Percentiles rank a stretch among this genome's conserved stretches.
Evolutionary conservation across 1,140 invertebrate species (phyloP).

Genomic region (Penaeus indicus): DNA sequence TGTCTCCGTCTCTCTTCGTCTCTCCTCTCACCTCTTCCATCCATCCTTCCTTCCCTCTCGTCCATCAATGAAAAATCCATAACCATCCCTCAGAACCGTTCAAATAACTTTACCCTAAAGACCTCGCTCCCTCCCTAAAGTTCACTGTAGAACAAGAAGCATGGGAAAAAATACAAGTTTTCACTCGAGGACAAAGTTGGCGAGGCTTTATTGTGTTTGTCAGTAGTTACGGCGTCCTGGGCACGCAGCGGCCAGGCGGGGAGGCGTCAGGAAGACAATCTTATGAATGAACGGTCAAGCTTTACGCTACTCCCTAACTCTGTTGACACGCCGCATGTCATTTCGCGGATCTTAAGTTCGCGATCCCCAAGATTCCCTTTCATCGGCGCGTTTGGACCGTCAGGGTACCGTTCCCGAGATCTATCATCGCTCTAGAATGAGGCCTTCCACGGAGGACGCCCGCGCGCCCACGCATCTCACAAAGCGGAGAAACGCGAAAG

Average conservation of each 20-base stretch:
- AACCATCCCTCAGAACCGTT: no score
- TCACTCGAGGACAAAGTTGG: background rate
- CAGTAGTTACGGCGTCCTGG: background rate
- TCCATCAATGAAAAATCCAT: no score
- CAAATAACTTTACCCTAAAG: no score
- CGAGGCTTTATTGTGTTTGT: conserved; percentile 30
- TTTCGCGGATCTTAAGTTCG: conserved; percentile 21
- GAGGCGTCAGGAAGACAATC: conserved; percentile 59
- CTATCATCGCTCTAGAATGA: background rate
- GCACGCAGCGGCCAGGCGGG: background rate
- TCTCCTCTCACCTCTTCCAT: no score
- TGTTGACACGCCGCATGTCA: conserved; percentile 41
- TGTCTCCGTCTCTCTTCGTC: no score
- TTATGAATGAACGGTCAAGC: conserved; percentile 60
- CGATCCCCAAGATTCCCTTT: background rate
- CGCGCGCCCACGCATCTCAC: no score
- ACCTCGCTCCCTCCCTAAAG: no score
- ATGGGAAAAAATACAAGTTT: no score
- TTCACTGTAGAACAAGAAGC: no score
- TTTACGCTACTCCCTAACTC: conserved; percentile 58
- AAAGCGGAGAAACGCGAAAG: conserved; percentile 27
- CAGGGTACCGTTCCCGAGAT: background rate
- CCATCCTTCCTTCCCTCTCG: no score
- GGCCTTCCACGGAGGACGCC: background rate
- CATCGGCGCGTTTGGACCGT: background rate